Conservation (phyloP, 2,113 vertebrate species). For the Microcebus ravelobensis region DNA sequence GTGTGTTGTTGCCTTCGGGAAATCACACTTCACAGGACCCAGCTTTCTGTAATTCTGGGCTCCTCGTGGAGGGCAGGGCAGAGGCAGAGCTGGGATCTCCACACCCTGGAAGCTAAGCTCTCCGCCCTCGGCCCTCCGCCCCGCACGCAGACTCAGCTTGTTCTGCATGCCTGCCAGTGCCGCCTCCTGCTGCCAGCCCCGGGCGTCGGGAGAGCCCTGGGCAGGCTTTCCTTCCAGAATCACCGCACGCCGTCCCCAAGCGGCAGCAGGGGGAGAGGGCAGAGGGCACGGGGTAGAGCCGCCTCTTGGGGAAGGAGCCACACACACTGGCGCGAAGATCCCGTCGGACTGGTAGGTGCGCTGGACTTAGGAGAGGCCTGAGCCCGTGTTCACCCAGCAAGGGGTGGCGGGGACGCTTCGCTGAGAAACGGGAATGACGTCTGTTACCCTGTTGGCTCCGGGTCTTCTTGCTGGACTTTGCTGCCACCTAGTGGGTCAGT, state of each 20-base stretch:
- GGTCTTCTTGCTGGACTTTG: conserved; percentile 47
- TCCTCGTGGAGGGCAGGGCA: not conserved
- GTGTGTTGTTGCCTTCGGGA: not conserved
- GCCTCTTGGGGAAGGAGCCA: not conserved
- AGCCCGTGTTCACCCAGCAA: not conserved
- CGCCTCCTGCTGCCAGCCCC: not conserved
- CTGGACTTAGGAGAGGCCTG: not conserved
- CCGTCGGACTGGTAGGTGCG: not conserved
- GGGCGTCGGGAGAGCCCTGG: not conserved
- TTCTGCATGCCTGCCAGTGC: not conserved
- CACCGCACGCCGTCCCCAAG: not conserved
- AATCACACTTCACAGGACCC: not conserved
- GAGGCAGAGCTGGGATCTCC: not conserved
- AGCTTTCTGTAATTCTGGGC: not conserved
- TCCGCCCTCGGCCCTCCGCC: too few relatives aligned
- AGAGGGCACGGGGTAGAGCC: not conserved
- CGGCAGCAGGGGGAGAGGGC: too few relatives aligned
- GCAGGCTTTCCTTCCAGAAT: not conserved
- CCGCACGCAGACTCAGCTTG: not conserved
- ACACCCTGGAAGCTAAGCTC: not conserved
- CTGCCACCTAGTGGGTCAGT: conserved; percentile 69
- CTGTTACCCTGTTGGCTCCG: accelerated
- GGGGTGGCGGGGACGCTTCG: not conserved
- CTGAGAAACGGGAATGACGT: not conserved
- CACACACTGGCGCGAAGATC: not conserved